Conservation (phyloP, 2,797 vertebrate genomes). For the Danio jaintianensis region DNA sequence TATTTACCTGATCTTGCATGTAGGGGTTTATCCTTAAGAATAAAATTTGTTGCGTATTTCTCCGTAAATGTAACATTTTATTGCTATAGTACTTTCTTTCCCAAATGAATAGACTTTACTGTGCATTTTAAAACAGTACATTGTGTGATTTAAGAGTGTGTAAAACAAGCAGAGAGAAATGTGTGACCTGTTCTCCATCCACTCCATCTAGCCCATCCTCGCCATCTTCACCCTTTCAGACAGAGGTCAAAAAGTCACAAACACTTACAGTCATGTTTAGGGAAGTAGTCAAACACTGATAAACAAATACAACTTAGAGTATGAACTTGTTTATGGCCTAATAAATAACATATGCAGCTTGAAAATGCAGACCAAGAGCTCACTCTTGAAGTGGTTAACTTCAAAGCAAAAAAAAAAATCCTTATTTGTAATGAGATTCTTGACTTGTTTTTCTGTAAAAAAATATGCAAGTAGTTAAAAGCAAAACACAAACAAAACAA, state of each 20-base stretch:
- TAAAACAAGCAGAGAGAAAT: slow-evolving; percentile 26
- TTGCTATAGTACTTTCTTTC: neutral
- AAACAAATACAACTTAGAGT: neutral
- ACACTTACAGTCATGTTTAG: slow-evolving; percentile 34
- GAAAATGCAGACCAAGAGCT: neutral
- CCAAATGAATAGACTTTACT: neutral
- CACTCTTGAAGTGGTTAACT: neutral
- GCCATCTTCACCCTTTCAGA: slow-evolving; percentile 81
- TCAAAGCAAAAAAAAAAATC: neutral
- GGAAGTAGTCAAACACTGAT: neutral
- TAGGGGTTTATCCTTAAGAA: too few species aligned
- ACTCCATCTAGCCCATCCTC: slow-evolving; percentile 81
- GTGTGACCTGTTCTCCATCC: slow-evolving; percentile 82
- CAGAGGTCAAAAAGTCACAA: slow-evolving; percentile 18
- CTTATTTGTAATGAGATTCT: neutral
- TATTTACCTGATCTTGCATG: too few species aligned
- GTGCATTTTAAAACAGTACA: neutral
- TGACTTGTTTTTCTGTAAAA: neutral
- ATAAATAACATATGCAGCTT: neutral
- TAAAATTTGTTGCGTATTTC: too few species aligned
- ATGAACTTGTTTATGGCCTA: neutral
- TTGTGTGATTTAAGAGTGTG: neutral
- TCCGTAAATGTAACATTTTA: neutral
- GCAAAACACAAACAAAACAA: too few species aligned
- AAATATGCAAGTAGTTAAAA: neutral